Conservation (phyloP, 2,797 vertebrate genomes). For the Gymnothorax javanicus region DNA sequence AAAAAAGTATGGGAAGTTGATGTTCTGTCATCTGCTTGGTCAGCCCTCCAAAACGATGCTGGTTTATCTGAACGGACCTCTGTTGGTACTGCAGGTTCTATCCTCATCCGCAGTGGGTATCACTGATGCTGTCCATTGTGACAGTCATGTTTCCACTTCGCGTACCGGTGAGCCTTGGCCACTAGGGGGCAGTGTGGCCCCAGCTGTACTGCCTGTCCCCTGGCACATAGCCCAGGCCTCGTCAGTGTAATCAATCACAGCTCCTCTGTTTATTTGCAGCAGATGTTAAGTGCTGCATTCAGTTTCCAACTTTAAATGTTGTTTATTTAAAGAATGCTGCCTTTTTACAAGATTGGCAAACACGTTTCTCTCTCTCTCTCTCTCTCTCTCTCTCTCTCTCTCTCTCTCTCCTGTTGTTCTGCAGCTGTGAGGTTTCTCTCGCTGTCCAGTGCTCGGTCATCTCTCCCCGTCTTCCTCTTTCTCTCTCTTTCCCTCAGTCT, state of each 20-base stretch:
- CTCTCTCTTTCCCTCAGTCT: background rate
- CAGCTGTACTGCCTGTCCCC: conserved; percentile 24
- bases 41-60: background rate
- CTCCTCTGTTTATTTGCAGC: conserved; percentile 36
- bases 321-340: conserved; percentile 38
- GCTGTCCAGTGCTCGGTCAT: background rate
- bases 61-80: background rate
- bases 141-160: background rate
- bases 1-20: background rate
- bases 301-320: conserved; percentile 39
- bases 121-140: background rate
- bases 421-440: background rate
- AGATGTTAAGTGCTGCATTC: conserved; percentile 38
- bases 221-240: background rate
- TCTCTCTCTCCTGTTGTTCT: background rate
- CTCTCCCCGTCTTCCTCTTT: background rate
- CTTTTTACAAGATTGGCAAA: conserved; percentile 38
- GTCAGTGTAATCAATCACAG: conserved; percentile 37
- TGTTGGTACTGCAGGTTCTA: background rate
- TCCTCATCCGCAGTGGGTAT: background rate
- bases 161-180: conserved; percentile 37
- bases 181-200: conserved; percentile 64
- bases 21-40: background rate
- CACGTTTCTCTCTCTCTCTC: background rate
- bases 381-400: background rate